Evolutionary conservation across 2,888 invertebrate species (phyloP).

Genomic region (Arctia plantaginis): DNA sequence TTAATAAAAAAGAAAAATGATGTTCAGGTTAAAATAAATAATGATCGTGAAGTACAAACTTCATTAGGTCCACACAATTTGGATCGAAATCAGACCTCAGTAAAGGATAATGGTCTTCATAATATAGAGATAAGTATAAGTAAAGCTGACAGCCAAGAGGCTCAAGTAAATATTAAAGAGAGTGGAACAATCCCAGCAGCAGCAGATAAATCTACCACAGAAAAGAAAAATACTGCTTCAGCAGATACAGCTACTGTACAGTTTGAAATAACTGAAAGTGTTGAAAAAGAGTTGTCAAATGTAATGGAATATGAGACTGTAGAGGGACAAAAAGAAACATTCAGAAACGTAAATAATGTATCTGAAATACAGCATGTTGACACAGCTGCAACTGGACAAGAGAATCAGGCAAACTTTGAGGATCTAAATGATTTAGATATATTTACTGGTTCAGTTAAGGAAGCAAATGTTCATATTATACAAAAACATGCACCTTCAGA

Average conservation of each 20-base stretch:
- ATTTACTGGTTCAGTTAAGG: constrained; percentile 73
- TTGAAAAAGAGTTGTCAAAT: constrained; percentile 74
- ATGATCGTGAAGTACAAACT: constrained; percentile 74
- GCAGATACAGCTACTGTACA: constrained; percentile 74
- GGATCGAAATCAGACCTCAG: constrained; percentile 34
- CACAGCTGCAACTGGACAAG: background rate
- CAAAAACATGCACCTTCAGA: constrained; percentile 66
- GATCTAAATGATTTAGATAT: constrained; percentile 70
- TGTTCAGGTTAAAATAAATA: constrained; percentile 70
- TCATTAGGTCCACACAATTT: constrained; percentile 55
- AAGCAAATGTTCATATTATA: constrained; percentile 62
- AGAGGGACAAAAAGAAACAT: constrained; percentile 28
- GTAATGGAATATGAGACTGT: constrained; percentile 65
- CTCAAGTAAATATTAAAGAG: constrained; percentile 27
- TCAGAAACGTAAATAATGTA: constrained; percentile 28
- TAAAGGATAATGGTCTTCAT: constrained; percentile 34
- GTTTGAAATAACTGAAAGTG: constrained; percentile 77
- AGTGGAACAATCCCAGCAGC: constrained; percentile 14
- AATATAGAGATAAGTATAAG: constrained; percentile 54
- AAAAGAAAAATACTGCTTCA: constrained; percentile 77
- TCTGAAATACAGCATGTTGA: constrained; percentile 20
- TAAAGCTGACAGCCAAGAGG: constrained; percentile 36
- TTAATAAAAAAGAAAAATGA: constrained; percentile 74
- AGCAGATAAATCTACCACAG: constrained; percentile 57
- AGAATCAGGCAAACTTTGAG: constrained; percentile 51